Conservation (phyloP, 2,888 invertebrate species). For the Tupiocoris notatus region DNA sequence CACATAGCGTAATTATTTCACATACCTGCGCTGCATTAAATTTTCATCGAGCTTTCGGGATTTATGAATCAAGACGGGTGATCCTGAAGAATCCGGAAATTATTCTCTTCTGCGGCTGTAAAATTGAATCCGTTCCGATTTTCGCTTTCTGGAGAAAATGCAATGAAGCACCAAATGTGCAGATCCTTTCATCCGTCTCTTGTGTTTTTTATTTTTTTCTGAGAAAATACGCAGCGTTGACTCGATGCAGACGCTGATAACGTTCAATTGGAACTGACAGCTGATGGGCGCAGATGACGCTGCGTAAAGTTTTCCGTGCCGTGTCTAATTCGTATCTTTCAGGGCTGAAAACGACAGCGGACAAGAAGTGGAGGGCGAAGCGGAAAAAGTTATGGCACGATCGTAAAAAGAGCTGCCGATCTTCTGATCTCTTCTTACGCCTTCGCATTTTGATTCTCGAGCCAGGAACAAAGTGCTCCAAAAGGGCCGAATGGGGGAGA, state of each 20-base stretch:
- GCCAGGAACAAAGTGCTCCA: conserved; percentile 34
- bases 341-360: background rate
- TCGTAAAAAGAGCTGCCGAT: conserved; percentile 37
- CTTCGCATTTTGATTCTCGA: conserved; percentile 20
- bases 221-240: background rate
- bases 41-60: no score
- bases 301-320: conserved; percentile 30
- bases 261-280: conserved; percentile 42
- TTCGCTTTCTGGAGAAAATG: no score
- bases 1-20: no score
- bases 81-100: no score
- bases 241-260: conserved; percentile 23
- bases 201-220: no score
- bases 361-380: conserved; percentile 8
- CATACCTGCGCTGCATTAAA: no score
- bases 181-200: no score
- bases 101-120: no score
- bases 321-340: conserved; percentile 25
- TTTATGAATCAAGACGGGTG: no score
- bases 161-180: no score
- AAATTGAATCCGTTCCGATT: no score
- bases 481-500: conserved; percentile 6
- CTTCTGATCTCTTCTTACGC: background rate
- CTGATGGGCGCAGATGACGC: conserved; percentile 42
- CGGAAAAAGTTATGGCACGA: conserved; percentile 5